Evolutionary conservation across 2,113 vertebrate genomes (phyloP), one percentile per base, ranked within the genome.

Genomic region (Penelope pileata): DNA sequence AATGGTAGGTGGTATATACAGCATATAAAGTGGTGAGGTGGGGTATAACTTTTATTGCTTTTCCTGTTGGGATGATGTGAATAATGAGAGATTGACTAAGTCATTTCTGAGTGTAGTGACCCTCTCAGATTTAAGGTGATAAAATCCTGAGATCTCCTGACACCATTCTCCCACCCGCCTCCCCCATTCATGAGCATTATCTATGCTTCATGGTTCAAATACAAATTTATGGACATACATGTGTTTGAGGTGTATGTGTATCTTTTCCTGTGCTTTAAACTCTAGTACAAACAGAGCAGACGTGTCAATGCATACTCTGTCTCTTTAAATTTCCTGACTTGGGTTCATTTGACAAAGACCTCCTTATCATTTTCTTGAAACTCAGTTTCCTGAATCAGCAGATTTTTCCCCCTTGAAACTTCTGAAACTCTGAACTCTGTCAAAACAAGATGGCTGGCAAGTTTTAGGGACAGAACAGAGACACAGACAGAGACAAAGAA

Each of bases 391-490:
- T 98, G 98, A 98, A 98, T 99, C 98, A 98, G 98, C 98, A 95
- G 97, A 98, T 98, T 96, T 95, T 42, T 74, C 54, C 82, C 81
- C 81, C 98, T 90, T 98, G 97, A 98, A 98, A 98, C 97, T 98
- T 98, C 97, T 98, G 97, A 98, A 98, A 98, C 98, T 98, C 97
- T 97, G 98, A 98, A 97, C 97, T 98, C 98, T 99, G 98, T 98
- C 98, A 98, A 98, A 98, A 98, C 98, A 99, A 99, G 98, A 99
- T 99, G 99, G 98, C 98, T 98, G 98, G 98, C 97, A 97, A 73
- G 34, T 97, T 97, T 97, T 97, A 96, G 98, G 98, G 98, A 99
- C 98, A 98, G 97, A 97, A 96, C 97, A 95, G 95, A 98, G 97
- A 97, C 95, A 95, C 4, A 97, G 97, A 98, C 97, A 98, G 98